Percentiles rank a stretch among this genome's conserved stretches.
These are phyloP conservation scores for Scaptomyza hsui DNA, from an alignment of 1,140 invertebrate genomes.

Conservation along the genomic window DNA sequence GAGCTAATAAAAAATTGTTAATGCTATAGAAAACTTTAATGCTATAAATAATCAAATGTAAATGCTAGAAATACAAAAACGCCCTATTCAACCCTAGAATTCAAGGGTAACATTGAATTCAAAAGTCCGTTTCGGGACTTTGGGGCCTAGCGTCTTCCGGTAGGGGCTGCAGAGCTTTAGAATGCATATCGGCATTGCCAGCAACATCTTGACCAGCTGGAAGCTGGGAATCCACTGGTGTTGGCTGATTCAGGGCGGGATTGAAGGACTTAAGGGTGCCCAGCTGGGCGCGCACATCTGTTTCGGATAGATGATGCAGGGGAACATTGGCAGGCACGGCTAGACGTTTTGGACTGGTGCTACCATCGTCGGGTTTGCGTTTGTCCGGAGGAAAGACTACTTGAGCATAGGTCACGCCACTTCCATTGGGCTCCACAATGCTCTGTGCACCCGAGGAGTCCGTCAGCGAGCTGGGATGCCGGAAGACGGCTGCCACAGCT, in stretches of 20 bases:
- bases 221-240: constrained; percentile 12
- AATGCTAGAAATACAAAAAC: constrained; percentile 20
- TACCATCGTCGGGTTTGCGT: constrained; percentile 69
- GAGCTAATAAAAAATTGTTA: too few relatives aligned
- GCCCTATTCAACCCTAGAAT: constrained; percentile 7
- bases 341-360: constrained; percentile 69
- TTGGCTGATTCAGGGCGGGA: constrained; percentile 13
- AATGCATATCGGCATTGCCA: not conserved
- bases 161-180: not conserved
- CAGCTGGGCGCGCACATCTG: constrained; percentile 73
- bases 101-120: constrained; percentile 35
- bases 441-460: constrained; percentile 67
- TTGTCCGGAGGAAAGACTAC: constrained; percentile 78
- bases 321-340: constrained; percentile 77
- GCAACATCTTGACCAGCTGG: constrained; percentile 1
- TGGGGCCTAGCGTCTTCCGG: constrained; percentile 52
- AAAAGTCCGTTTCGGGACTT: constrained; percentile 82
- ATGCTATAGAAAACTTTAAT: constrained; percentile 3
- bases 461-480: constrained; percentile 74
- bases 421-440: constrained; percentile 58
- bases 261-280: constrained; percentile 73
- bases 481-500: constrained; percentile 44
- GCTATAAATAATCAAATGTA: constrained; percentile 40
- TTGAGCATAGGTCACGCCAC: constrained; percentile 78
- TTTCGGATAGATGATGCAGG: constrained; percentile 72